These are phyloP conservation scores for Actinostola sp. DNA, from an alignment of 92 coral and sea anemone species.

Conservation along the genomic window DNA sequence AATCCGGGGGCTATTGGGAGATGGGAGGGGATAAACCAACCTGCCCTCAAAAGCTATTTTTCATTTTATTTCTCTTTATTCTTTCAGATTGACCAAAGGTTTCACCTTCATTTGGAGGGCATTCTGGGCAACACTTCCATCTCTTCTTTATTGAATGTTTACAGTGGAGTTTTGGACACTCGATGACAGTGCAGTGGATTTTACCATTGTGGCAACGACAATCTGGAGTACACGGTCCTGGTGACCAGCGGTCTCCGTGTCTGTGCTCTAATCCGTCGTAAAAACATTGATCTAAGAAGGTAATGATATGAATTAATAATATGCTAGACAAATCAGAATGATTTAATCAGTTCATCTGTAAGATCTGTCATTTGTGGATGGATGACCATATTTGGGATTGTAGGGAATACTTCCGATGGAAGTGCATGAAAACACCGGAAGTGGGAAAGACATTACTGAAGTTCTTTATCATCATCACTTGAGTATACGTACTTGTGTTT, in stretches of 20 bases:
- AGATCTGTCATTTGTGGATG: not conserved
- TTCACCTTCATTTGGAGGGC: constrained; percentile 85
- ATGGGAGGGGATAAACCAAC: no score
- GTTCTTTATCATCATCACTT: no score
- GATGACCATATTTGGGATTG: not conserved
- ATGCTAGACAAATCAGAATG: no score
- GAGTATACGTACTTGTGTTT: constrained; percentile 2
- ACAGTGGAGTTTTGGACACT: constrained; percentile 93
- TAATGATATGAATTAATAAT: not conserved
- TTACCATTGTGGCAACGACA: constrained; percentile 95
- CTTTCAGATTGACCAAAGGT: no score
- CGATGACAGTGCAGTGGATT: constrained; percentile 95
- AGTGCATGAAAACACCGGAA: not conserved
- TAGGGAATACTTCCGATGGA: not conserved
- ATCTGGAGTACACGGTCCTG: constrained; percentile 99
- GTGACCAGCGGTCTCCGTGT: constrained; percentile 97
- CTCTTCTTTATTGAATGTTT: constrained; percentile 82
- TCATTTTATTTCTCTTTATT: no score
- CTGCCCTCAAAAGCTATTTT: no score
- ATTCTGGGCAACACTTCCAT: constrained; percentile 98
- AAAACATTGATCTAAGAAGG: constrained; percentile 72
- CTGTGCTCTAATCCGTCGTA: constrained; percentile 92
- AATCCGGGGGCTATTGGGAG: no score
- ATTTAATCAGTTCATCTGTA: no score
- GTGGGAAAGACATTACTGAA: not conserved